These are phyloP conservation scores for Hylaea fasciaria DNA, from an alignment of 2,888 invertebrate species.

Conservation along the genomic window DNA sequence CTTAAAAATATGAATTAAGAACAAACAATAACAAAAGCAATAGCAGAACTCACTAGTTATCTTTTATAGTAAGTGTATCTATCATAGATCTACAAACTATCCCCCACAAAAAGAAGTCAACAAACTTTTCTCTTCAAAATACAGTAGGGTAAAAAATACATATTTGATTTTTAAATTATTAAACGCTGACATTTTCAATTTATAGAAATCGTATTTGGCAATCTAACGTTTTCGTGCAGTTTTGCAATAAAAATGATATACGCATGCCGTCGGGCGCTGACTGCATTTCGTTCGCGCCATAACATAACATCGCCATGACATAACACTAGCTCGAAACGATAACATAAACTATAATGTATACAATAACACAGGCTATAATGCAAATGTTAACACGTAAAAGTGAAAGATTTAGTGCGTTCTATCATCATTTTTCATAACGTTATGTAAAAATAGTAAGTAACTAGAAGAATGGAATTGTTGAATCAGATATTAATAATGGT, in stretches of 20 bases:
- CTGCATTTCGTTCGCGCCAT: constrained; percentile 32
- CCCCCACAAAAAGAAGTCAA: too few relatives aligned
- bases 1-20: too few relatives aligned
- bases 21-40: too few relatives aligned
- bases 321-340: constrained; percentile 31
- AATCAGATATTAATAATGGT: background rate
- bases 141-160: background rate
- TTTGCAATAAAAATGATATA: constrained; percentile 60
- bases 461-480: constrained; percentile 1
- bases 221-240: constrained; percentile 24
- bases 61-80: too few relatives aligned
- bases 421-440: constrained; percentile 33
- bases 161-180: background rate
- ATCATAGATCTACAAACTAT: too few relatives aligned
- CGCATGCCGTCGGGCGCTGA: constrained; percentile 49
- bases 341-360: constrained; percentile 33
- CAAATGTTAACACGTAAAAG: constrained; percentile 40
- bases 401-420: constrained; percentile 36
- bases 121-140: too few relatives aligned
- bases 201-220: constrained; percentile 25
- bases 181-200: constrained; percentile 1
- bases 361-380: constrained; percentile 26
- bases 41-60: too few relatives aligned
- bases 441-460: constrained; percentile 23
- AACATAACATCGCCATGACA: constrained; percentile 11